These are phyloP conservation scores for Hirundichthys speculiger DNA, from an alignment of 2,113 vertebrate genomes.

Conservation along the genomic window DNA sequence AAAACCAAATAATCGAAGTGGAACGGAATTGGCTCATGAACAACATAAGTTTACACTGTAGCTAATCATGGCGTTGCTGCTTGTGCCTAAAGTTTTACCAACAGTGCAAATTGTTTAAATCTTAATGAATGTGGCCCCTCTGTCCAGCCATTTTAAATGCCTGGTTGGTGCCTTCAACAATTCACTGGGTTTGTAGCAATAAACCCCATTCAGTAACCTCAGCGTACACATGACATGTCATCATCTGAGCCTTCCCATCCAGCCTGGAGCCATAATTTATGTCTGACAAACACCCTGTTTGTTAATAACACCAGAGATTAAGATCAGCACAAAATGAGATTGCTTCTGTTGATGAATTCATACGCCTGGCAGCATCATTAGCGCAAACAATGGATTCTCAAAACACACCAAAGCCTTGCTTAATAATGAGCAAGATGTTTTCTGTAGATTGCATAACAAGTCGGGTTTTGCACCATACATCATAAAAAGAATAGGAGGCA, in stretches of 20 bases:
- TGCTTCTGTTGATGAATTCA: slow-evolving; percentile 28
- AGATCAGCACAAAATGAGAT: slow-evolving; percentile 32
- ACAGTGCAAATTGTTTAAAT: slow-evolving; percentile 1
- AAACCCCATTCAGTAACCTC: neutral
- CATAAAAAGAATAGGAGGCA: slow-evolving; percentile 3
- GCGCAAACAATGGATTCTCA: slow-evolving; percentile 20
- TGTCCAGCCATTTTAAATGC: neutral
- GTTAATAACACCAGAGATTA: slow-evolving; percentile 12
- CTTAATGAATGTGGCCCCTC: slow-evolving; percentile 2
- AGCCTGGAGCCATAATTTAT: slow-evolving; percentile 7
- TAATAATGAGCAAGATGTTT: slow-evolving; percentile 17
- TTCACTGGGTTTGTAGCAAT: neutral
- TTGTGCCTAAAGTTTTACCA: neutral
- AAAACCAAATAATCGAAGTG: neutral
- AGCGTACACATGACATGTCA: neutral
- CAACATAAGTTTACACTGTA: neutral
- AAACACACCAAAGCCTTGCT: slow-evolving; percentile 13
- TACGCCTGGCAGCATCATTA: slow-evolving; percentile 19
- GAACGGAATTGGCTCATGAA: neutral
- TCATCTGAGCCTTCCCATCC: neutral
- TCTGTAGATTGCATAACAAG: slow-evolving; percentile 3
- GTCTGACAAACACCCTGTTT: slow-evolving; percentile 25
- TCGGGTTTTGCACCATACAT: slow-evolving; percentile 23
- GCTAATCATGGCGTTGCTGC: neutral
- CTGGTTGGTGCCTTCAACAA: neutral